These are phyloP conservation scores for Nymphalis urticae DNA, from an alignment of 2,888 invertebrate genomes.

Conservation along the genomic window DNA sequence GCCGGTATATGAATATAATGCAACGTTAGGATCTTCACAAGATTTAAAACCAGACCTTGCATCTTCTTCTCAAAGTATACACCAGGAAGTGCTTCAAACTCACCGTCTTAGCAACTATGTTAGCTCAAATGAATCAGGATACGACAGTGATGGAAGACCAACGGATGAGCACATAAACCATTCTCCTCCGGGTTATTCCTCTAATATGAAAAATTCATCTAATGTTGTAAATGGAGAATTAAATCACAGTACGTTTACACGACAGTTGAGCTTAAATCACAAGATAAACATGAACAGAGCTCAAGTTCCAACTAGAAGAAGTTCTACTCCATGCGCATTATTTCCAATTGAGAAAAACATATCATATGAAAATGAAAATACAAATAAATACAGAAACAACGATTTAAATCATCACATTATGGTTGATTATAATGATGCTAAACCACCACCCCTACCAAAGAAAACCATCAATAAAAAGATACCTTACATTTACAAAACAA, in stretches of 20 bases:
- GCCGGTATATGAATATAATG: conserved; percentile 74
- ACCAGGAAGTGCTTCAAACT: conserved; percentile 82
- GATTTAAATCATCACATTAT: conserved; percentile 41
- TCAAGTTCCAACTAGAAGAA: conserved; percentile 69
- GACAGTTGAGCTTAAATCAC: conserved; percentile 73
- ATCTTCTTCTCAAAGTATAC: conserved; percentile 77
- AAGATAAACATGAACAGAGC: conserved; percentile 71
- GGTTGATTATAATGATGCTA: conserved; percentile 65
- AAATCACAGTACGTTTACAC: conserved; percentile 64
- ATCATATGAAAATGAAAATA: conserved; percentile 59
- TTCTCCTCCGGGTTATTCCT: conserved; percentile 79
- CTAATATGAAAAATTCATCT: conserved; percentile 63
- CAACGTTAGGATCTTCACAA: conserved; percentile 65
- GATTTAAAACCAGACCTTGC: conserved; percentile 70
- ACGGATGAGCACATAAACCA: conserved; percentile 80
- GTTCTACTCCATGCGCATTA: conserved; percentile 75
- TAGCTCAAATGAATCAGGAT: conserved; percentile 91
- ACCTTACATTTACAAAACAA: conserved; percentile 73
- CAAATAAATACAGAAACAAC: conserved; percentile 42
- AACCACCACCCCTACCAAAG: conserved; percentile 75
- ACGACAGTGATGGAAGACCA: conserved; percentile 88
- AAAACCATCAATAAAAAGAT: conserved; percentile 70
- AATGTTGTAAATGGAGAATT: conserved; percentile 55
- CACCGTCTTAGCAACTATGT: conserved; percentile 87
- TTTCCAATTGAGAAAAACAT: conserved; percentile 68